Conservation (phyloP, 2,797 vertebrate species). For the Prunella strophiata region DNA sequence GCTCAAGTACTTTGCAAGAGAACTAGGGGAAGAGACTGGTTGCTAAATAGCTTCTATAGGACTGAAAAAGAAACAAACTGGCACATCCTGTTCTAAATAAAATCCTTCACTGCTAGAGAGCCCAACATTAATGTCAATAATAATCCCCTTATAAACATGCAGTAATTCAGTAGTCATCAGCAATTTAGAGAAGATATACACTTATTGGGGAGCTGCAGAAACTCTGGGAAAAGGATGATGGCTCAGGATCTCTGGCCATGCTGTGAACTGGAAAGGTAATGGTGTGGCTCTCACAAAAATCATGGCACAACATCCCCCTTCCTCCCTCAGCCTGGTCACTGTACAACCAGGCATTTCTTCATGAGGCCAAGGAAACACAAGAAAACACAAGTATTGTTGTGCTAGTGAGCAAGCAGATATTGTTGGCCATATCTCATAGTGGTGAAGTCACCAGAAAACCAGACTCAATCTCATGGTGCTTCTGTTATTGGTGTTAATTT, state of each 20-base stretch:
- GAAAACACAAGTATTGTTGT: background rate
- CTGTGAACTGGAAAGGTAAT: background rate
- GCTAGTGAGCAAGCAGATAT: background rate
- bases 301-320: background rate
- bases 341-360: background rate
- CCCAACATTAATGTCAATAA: background rate
- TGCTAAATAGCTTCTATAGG: background rate
- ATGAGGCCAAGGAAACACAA: background rate
- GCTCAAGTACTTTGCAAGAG: background rate
- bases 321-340: background rate
- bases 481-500: background rate
- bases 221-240: background rate
- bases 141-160: background rate
- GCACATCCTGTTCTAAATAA: slow-evolving; percentile 8
- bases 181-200: background rate
- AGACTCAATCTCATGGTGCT: background rate
- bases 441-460: background rate
- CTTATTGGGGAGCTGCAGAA: background rate
- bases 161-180: background rate
- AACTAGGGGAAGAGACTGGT: background rate
- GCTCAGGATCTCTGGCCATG: background rate
- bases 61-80: background rate
- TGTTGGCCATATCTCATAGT: background rate
- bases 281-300: background rate
- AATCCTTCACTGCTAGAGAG: background rate